Conservation (phyloP, 2,113 vertebrate species). For the Shinisaurus crocodilurus region DNA sequence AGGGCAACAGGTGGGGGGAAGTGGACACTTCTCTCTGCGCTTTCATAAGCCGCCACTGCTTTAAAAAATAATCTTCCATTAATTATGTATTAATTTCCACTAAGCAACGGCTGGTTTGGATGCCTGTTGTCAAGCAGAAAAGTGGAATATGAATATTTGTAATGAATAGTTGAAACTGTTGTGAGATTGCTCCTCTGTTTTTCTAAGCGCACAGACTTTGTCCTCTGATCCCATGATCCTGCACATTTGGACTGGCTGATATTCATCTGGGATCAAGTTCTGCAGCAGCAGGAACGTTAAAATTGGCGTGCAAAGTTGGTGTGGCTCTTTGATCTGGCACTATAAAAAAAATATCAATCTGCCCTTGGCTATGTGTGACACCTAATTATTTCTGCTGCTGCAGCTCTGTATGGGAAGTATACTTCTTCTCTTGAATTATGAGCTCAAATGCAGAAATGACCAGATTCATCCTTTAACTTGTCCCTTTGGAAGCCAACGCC, state of each 20-base stretch:
- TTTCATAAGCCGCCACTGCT: not conserved
- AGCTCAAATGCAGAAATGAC: not conserved
- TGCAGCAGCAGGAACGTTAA: not conserved
- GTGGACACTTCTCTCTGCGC: not conserved
- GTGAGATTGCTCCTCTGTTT: not conserved
- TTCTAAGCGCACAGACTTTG: not conserved
- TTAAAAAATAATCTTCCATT: not conserved
- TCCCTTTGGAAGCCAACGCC: fast-evolving
- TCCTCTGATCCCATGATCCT: not conserved
- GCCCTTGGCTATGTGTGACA: not conserved
- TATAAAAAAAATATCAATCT: fast-evolving
- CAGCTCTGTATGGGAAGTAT: not conserved
- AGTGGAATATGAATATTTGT: not conserved
- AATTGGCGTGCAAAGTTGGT: not conserved
- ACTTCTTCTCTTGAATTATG: not conserved
- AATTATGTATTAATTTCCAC: not conserved
- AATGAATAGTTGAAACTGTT: not conserved
- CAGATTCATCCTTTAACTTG: not conserved
- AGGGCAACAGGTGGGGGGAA: too few species aligned
- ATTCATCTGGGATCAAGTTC: not conserved
- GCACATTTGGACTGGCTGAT: not conserved
- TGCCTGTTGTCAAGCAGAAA: not conserved
- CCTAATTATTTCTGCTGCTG: not conserved
- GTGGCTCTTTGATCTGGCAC: not conserved
- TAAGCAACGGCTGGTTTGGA: not conserved